Conservation (phyloP, 2,797 vertebrate species). For the Pachyuromys duprasi region DNA sequence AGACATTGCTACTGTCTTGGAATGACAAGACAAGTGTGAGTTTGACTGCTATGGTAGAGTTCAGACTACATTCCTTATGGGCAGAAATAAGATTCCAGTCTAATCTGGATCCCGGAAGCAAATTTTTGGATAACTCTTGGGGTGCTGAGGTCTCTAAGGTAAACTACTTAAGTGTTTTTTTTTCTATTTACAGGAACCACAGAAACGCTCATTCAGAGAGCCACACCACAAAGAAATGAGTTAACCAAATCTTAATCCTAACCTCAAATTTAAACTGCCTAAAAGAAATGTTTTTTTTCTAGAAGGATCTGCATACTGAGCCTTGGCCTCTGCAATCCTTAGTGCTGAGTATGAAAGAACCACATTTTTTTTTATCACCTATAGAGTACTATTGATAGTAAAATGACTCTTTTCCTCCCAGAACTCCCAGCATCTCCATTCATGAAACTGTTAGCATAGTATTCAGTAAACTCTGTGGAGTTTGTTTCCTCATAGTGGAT, state of each 20-base stretch:
- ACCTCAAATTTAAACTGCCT: not conserved
- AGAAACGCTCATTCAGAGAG: not conserved
- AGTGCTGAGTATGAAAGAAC: not conserved
- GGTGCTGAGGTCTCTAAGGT: not conserved
- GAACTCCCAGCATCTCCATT: too few relatives aligned
- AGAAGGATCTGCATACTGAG: not conserved
- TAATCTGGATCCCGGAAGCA: not conserved
- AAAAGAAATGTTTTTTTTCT: not conserved
- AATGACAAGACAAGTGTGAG: not conserved
- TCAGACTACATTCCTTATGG: not conserved
- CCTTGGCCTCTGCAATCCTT: not conserved
- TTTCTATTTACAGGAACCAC: not conserved
- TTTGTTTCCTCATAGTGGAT: too few relatives aligned
- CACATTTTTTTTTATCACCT: too few relatives aligned
- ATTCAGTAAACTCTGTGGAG: too few relatives aligned
- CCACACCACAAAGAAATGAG: not conserved
- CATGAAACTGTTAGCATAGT: too few relatives aligned
- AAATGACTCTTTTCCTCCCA: too few relatives aligned
- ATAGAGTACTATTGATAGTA: too few relatives aligned
- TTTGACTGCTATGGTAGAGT: not conserved
- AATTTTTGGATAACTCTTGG: conserved; percentile 3
- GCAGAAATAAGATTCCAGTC: not conserved
- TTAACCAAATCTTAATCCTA: not conserved
- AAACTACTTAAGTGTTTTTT: not conserved
- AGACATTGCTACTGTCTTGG: not conserved